These are phyloP conservation scores for Lepus europaeus DNA, from an alignment of 2,113 vertebrate species.

Conservation along the genomic window DNA sequence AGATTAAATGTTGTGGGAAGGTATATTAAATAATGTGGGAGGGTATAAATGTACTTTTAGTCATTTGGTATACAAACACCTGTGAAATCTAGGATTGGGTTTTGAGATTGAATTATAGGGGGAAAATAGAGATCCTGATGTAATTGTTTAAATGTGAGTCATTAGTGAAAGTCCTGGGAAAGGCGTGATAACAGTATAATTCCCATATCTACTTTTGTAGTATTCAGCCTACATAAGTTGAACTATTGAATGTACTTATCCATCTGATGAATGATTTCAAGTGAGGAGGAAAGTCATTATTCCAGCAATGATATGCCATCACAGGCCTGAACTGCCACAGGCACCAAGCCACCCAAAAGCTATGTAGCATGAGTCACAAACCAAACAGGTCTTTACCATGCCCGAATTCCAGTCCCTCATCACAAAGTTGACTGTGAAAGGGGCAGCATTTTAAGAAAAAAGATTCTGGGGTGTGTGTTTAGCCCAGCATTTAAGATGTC, in stretches of 20 bases:
- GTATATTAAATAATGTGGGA: constrained; percentile 23
- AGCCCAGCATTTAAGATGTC: no score
- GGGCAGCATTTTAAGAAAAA: constrained; percentile 45
- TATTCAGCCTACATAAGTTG: constrained; percentile 12
- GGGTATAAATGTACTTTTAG: not conserved
- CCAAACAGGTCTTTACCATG: constrained; percentile 54
- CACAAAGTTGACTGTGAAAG: not conserved
- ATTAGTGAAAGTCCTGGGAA: constrained; percentile 30
- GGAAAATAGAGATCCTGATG: not conserved
- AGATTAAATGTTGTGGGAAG: constrained; percentile 38
- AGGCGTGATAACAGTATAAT: constrained; percentile 21
- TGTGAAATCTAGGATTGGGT: not conserved
- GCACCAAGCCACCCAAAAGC: constrained; percentile 74
- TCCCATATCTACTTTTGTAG: not conserved
- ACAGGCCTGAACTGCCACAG: constrained; percentile 80
- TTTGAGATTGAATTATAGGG: constrained; percentile 29
- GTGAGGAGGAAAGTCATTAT: constrained; percentile 70
- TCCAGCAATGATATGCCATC: constrained; percentile 68
- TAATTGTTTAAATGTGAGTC: constrained; percentile 34
- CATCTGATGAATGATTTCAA: constrained; percentile 68
- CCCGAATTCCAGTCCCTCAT: constrained; percentile 55
- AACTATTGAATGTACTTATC: constrained; percentile 54
- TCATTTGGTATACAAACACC: not conserved
- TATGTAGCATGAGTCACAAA: constrained; percentile 66
- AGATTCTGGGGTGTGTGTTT: no score